Percentiles rank a stretch among this genome's conserved stretches.
These are phyloP conservation scores for Idris sp. DNA, from an alignment of 1,140 invertebrate genomes.

Conservation along the genomic window DNA sequence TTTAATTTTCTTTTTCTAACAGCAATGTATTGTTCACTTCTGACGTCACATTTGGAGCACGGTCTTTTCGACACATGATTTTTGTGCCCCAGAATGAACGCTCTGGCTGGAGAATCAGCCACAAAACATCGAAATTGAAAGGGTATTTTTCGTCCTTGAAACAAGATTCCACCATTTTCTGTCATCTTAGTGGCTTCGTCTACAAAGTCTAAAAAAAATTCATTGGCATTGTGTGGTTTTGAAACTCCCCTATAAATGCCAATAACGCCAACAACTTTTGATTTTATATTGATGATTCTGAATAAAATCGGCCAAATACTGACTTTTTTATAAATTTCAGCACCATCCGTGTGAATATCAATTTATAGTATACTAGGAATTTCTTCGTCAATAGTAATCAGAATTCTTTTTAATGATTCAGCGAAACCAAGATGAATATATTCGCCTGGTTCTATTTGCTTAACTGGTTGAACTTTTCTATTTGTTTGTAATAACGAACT, in stretches of 20 bases:
- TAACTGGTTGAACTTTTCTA: background rate
- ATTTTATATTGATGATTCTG: conserved; percentile 16
- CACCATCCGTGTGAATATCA: conserved; percentile 26
- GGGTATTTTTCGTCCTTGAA: conserved; percentile 2
- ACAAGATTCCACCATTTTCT: conserved; percentile 1
- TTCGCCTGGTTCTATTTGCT: conserved; percentile 10
- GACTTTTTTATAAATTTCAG: conserved; percentile 30
- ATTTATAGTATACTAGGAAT: conserved; percentile 3
- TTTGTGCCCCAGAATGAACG: conserved; percentile 14
- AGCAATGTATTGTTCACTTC: conserved; percentile 1
- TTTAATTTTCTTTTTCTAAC: conserved; percentile 3
- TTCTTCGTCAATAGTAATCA: background rate
- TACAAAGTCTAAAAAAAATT: conserved; percentile 35
- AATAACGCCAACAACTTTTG: conserved; percentile 20
- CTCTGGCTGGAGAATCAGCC: conserved; percentile 14
- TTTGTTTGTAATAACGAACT: conserved; percentile 5
- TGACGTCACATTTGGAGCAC: conserved; percentile 1
- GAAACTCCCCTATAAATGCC: conserved; percentile 36
- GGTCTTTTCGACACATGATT: conserved; percentile 9
- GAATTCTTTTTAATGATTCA: no score
- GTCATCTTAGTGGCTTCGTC: conserved; percentile 3
- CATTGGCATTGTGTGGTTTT: conserved; percentile 27
- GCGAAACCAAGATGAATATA: conserved; percentile 30
- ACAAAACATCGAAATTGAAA: conserved; percentile 8
- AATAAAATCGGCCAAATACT: conserved; percentile 34